phyloP scores from a whole-genome alignment of 2,888 invertebrate genomes.

The Watsonalla cultraria region DNA sequence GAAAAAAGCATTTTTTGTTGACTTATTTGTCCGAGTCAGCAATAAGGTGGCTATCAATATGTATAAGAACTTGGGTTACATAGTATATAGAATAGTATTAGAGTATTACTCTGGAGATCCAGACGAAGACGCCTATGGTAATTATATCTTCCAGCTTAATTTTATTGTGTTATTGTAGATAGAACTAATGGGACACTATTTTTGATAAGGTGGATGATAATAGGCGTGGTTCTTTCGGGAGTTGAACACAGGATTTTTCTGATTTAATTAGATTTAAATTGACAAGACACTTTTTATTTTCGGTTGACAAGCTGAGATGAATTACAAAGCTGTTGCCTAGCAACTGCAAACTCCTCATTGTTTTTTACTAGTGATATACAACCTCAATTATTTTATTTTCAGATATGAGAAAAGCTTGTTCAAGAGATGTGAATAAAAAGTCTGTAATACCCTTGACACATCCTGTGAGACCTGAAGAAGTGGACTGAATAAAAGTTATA shows the following conservation, averaged over 20 bases:
- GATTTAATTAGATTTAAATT: too few relatives aligned
- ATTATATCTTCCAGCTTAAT: neutral
- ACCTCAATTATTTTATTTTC: conserved; percentile 63
- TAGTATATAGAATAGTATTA: conserved; percentile 96
- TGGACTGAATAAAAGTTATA: conserved; percentile 80
- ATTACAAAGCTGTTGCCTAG: too few relatives aligned
- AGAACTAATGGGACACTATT: too few relatives aligned
- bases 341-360: too few relatives aligned
- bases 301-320: too few relatives aligned
- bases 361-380: too few relatives aligned
- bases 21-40: conserved; percentile 98
- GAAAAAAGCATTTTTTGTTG: conserved; percentile 97
- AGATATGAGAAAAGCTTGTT: conserved; percentile 99
- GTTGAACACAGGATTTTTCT: too few relatives aligned
- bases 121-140: conserved; percentile 99
- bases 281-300: too few relatives aligned
- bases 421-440: conserved; percentile 93
- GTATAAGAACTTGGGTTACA: conserved; percentile 97
- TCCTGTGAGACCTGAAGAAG: conserved; percentile 97
- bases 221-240: too few relatives aligned
- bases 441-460: conserved; percentile 95
- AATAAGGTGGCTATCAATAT: conserved; percentile 98
- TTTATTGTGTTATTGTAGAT: neutral
- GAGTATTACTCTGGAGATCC: conserved; percentile 99
- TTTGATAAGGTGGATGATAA: too few relatives aligned